These are phyloP conservation scores for Porites cylindrica DNA, from an alignment of 92 coral and sea anemone species.

Conservation along the genomic window DNA sequence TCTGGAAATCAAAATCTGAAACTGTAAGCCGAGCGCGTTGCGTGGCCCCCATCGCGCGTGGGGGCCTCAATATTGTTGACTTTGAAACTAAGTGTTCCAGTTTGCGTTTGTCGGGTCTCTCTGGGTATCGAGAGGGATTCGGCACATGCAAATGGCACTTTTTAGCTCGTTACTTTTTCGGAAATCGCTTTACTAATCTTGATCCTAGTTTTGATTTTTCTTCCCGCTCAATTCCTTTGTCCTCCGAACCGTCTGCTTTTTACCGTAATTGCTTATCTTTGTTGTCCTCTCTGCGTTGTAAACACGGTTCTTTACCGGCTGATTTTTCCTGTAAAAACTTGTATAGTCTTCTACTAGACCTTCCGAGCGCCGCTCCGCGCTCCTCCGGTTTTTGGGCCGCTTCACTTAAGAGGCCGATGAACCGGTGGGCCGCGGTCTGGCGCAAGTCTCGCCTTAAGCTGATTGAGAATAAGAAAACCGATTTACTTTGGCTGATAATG, in stretches of 20 bases:
- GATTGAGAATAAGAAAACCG: no score
- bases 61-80: not conserved
- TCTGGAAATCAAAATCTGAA: not conserved
- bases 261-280: not conserved
- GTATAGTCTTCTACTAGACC: not conserved
- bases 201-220: not conserved
- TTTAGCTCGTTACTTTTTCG: no score
- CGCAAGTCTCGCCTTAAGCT: no score
- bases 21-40: not conserved
- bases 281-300: no score
- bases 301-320: not conserved
- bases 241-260: no score
- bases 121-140: not conserved
- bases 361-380: not conserved
- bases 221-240: not conserved
- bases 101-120: not conserved
- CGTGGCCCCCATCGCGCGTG: not conserved
- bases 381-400: not conserved
- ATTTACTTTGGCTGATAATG: no score
- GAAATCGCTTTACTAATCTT: no score
- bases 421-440: no score
- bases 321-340: not conserved
- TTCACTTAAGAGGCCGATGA: no score
- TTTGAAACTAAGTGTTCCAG: not conserved
- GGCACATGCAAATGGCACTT: no score